Percentiles rank a stretch among this genome's conserved stretches.
Evolutionary conservation across 2,797 vertebrate species (phyloP).

Genomic region (Sebastes hubbsi): DNA sequence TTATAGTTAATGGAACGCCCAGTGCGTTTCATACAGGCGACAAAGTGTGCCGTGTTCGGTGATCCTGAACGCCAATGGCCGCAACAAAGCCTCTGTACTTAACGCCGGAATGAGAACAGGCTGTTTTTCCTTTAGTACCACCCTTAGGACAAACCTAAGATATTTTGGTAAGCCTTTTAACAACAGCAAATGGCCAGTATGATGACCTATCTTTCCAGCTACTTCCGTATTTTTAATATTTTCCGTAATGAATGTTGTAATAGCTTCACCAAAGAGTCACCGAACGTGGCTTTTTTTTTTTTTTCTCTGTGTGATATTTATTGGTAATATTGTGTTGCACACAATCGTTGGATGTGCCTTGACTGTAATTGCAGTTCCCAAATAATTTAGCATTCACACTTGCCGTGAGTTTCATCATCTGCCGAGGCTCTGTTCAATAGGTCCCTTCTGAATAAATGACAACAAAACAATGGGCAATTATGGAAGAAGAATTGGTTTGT

Average conservation of each 20-base stretch:
- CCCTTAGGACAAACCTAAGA: neutral
- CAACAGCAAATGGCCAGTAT: neutral
- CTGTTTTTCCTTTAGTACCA: neutral
- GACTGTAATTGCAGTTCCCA: constrained; percentile 34
- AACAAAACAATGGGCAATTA: constrained; percentile 70
- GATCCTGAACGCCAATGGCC: no score
- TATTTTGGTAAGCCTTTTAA: neutral
- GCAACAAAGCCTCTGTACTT: no score
- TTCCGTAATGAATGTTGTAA: neutral
- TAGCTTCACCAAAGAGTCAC: neutral
- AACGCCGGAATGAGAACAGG: no score
- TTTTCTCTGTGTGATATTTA: neutral
- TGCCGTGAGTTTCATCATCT: constrained; percentile 64
- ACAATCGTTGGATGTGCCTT: neutral
- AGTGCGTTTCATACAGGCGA: no score
- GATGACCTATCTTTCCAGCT: neutral
- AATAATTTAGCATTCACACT: constrained; percentile 51
- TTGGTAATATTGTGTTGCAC: constrained; percentile 5
- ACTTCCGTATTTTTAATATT: neutral
- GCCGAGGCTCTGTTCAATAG: constrained; percentile 27
- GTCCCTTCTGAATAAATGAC: constrained; percentile 56
- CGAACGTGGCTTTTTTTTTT: neutral
- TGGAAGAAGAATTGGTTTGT: constrained; percentile 64
- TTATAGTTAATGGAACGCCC: no score
- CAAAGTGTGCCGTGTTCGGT: no score